A percentile compares a stretch with the other conserved stretches of the same genome.
phyloP scores from a whole-genome alignment of 2,113 vertebrate genomes.

The Anolis carolinensis region DNA sequence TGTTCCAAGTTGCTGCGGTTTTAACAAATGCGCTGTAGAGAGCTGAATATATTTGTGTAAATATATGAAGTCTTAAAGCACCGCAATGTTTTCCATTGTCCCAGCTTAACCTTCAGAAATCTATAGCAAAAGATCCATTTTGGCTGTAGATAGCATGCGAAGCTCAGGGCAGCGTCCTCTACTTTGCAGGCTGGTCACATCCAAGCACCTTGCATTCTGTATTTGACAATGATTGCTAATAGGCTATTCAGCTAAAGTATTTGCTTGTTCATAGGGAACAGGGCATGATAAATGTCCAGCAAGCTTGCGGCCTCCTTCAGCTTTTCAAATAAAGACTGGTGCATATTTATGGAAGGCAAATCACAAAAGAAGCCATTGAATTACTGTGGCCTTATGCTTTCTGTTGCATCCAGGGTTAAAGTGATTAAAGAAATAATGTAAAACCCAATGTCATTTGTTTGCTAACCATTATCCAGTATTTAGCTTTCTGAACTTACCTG shows the following conservation, averaged over 20 bases:
- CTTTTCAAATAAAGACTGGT: constrained; percentile 80
- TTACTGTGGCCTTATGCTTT: constrained; percentile 80
- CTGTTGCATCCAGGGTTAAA: constrained; percentile 78
- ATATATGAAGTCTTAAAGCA: constrained; percentile 40
- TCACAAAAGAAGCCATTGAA: constrained; percentile 77
- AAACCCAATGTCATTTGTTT: constrained; percentile 75
- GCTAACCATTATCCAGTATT: constrained; percentile 52
- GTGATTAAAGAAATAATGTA: constrained; percentile 79
- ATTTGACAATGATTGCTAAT: constrained; percentile 83
- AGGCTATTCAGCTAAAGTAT: constrained; percentile 82
- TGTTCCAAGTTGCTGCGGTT: constrained; percentile 40
- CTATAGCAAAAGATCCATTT: constrained; percentile 63
- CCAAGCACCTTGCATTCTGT: constrained; percentile 78
- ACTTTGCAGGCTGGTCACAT: constrained; percentile 81
- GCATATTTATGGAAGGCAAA: constrained; percentile 81
- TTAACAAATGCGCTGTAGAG: constrained; percentile 39
- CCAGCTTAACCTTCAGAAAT: constrained; percentile 60
- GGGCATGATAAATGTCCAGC: constrained; percentile 82
- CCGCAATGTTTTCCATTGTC: constrained; percentile 46
- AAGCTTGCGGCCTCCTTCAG: constrained; percentile 79
- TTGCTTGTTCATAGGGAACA: constrained; percentile 83
- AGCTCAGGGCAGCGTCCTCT: constrained; percentile 65
- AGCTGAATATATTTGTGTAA: constrained; percentile 39
- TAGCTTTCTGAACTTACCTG: constrained; percentile 68
- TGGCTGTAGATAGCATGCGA: constrained; percentile 62